Evolutionary conservation across 2,797 vertebrate genomes (phyloP).

Genomic region (Sebastes hubbsi): DNA sequence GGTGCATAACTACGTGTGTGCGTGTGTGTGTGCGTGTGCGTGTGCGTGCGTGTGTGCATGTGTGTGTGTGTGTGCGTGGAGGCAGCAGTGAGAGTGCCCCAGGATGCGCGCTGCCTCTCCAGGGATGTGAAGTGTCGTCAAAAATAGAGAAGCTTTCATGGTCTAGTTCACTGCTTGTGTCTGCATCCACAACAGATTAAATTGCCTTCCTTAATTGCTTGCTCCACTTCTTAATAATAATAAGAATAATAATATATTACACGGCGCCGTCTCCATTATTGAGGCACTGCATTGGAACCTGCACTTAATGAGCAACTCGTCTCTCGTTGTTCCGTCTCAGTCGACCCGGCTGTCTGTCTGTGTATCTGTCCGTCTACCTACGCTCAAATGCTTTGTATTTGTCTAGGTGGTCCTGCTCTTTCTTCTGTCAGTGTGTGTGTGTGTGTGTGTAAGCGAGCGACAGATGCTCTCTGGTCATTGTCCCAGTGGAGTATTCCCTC

Average conservation of each 20-base stretch:
- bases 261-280: constrained; percentile 23
- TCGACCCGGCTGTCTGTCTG: not conserved
- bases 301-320: not conserved
- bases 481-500: constrained; percentile 50
- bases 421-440: not conserved
- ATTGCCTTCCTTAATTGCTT: constrained; percentile 73
- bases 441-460: constrained; percentile 16
- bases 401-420: not conserved
- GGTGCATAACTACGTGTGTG: not conserved
- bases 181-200: constrained; percentile 72
- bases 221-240: constrained; percentile 63
- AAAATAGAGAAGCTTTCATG: constrained; percentile 73
- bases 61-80: not conserved
- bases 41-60: not conserved
- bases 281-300: not conserved
- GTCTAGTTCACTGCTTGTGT: constrained; percentile 78
- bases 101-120: constrained; percentile 60
- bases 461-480: constrained; percentile 66
- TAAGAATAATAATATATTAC: constrained; percentile 38
- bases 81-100: constrained; percentile 38
- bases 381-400: not conserved
- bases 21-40: not conserved
- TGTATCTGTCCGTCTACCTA: not conserved
- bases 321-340: not conserved
- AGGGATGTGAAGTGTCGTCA: constrained; percentile 61